Conservation (phyloP, 2,113 vertebrate species). For the Notothenia rossii region DNA sequence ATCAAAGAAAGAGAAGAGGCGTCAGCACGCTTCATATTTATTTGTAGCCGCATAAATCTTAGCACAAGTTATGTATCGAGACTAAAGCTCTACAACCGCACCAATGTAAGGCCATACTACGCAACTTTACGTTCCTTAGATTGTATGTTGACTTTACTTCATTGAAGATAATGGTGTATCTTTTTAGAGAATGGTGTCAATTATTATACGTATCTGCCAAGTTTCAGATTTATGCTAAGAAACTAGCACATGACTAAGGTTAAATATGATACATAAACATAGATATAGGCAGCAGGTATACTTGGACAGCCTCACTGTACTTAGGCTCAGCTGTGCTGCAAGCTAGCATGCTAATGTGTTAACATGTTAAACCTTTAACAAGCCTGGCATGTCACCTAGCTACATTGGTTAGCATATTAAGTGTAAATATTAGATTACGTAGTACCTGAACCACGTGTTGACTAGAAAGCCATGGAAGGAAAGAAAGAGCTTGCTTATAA, state of each 20-base stretch:
- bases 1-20: conserved; percentile 54
- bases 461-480: background rate
- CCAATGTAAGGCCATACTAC: background rate
- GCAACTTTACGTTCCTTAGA: too few species aligned
- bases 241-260: too few species aligned
- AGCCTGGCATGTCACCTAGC: too few species aligned
- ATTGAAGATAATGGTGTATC: background rate
- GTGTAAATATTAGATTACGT: too few species aligned
- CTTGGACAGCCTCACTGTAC: too few species aligned
- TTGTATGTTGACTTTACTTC: background rate
- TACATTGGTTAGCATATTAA: too few species aligned
- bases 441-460: too few species aligned
- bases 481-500: background rate
- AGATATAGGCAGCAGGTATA: background rate
- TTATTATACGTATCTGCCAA: background rate
- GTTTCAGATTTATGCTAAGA: too few species aligned
- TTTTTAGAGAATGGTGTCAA: background rate
- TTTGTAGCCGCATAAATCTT: conserved; percentile 21
- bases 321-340: too few species aligned
- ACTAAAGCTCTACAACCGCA: background rate
- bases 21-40: conserved; percentile 54
- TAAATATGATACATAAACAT: too few species aligned
- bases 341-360: background rate
- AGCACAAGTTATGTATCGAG: conserved; percentile 16
- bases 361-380: background rate